These are phyloP conservation scores for Urocynchramus pylzowi DNA, from an alignment of 2,113 vertebrate species.

Conservation along the genomic window DNA sequence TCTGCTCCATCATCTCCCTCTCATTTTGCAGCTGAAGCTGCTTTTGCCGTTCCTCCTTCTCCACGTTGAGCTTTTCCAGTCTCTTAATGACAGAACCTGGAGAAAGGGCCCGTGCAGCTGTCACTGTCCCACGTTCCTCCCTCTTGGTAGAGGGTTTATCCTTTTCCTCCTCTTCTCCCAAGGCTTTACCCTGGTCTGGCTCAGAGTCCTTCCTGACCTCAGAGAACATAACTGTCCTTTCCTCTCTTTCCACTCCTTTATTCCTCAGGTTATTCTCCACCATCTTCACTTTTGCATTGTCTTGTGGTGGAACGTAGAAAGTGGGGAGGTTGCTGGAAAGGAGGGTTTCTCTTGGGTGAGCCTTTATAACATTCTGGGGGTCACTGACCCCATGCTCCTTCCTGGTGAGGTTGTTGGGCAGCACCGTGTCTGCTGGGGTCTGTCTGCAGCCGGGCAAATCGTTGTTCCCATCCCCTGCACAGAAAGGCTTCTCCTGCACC, in stretches of 20 bases:
- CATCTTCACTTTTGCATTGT: constrained; percentile 45
- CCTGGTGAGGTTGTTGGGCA: background rate
- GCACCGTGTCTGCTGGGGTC: background rate
- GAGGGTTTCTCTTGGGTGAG: constrained; percentile 61
- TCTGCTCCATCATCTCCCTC: constrained; percentile 95
- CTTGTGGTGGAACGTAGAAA: constrained; percentile 84
- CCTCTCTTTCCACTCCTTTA: constrained; percentile 44
- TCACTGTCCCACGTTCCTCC: background rate
- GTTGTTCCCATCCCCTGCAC: constrained; percentile 11
- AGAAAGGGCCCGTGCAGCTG: constrained; percentile 25
- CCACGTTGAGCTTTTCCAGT: constrained; percentile 86
- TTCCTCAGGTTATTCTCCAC: constrained; percentile 62
- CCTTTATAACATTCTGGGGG: constrained; percentile 30
- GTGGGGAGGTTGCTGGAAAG: constrained; percentile 83
- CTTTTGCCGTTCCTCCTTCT: constrained; percentile 87
- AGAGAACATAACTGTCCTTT: background rate
- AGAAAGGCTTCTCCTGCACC: constrained; percentile 48
- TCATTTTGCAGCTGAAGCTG: constrained; percentile 88
- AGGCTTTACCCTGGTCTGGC: background rate
- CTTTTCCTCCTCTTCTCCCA: background rate
- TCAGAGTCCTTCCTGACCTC: background rate
- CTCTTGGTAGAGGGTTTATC: constrained; percentile 2
- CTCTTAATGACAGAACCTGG: constrained; percentile 79
- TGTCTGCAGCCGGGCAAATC: background rate
- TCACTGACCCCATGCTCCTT: background rate